A percentile compares a stretch with the other conserved stretches of the same genome.
Conservation (phyloP, 2,888 invertebrate genomes). For the Psylliodes chrysocephalus region DNA sequence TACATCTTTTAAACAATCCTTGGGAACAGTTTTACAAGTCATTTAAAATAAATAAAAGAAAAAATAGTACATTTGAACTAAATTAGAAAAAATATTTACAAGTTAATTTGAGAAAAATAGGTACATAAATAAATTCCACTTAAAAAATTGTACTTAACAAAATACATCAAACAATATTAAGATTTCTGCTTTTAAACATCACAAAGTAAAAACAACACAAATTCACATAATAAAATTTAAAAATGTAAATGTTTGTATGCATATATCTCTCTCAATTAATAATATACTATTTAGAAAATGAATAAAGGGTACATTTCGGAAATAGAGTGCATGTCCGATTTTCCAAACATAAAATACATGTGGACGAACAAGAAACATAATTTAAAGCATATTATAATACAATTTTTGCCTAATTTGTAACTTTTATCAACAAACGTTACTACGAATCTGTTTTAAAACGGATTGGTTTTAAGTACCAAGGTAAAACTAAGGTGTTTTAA, state of each 20-base stretch:
- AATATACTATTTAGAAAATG: conserved; percentile 17
- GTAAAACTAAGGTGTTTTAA: too few species aligned
- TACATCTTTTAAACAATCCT: conserved; percentile 56
- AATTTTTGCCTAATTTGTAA: too few species aligned
- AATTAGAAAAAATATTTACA: conserved; percentile 45
- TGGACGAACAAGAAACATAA: too few species aligned
- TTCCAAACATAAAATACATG: too few species aligned
- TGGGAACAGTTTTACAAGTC: conserved; percentile 45
- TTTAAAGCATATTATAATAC: too few species aligned
- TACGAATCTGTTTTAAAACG: too few species aligned
- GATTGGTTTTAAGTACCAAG: too few species aligned
- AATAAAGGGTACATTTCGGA: conserved; percentile 16
- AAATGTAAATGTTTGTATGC: conserved; percentile 17
- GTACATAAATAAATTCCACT: conserved; percentile 39
- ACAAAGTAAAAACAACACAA: conserved; percentile 10
- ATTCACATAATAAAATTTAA: conserved; percentile 16
- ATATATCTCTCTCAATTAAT: conserved; percentile 12
- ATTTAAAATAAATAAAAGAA: conserved; percentile 50
- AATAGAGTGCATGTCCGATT: conserved; percentile 14
- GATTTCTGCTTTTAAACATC: conserved; percentile 16
- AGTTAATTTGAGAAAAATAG: conserved; percentile 40
- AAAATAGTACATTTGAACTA: conserved; percentile 40
- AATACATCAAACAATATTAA: conserved; percentile 35
- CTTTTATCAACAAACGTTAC: too few species aligned
- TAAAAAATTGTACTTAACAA: conserved; percentile 32